Conservation (phyloP, 2,888 invertebrate genomes). For the Imbricaverruca yamaguchii region DNA sequence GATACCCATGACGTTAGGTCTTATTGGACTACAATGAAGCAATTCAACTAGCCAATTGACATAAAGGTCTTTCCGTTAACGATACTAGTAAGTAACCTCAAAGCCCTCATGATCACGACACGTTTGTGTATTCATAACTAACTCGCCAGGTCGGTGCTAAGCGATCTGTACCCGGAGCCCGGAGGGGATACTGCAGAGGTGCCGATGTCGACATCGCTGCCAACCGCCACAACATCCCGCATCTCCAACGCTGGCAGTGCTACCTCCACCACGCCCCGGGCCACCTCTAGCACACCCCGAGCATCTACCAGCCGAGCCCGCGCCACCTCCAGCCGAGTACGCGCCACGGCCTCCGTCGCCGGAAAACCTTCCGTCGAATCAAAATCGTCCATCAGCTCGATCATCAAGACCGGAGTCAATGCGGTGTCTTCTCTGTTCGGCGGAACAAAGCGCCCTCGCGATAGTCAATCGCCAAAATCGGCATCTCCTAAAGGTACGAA, state of each 20-base stretch:
- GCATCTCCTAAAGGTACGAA: background rate
- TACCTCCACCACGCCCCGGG: no score
- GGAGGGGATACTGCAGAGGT: background rate
- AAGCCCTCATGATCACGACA: no score
- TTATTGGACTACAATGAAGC: no score
- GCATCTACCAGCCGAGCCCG: background rate
- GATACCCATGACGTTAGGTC: no score
- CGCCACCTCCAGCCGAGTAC: background rate
- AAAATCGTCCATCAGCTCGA: background rate
- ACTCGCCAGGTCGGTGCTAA: background rate
- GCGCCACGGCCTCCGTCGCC: background rate
- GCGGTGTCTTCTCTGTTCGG: background rate
- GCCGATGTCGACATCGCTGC: background rate
- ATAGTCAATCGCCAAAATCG: background rate
- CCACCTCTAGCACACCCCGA: no score
- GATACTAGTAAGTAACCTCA: no score
- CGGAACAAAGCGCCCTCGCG: background rate
- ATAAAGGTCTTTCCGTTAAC: no score
- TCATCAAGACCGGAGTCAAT: background rate
- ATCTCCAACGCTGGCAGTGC: no score
- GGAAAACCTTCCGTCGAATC: background rate
- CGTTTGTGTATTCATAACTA: no score
- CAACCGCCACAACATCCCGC: background rate
- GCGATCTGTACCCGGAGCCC: background rate
- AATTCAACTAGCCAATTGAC: no score